These are phyloP conservation scores for Orchestes rusci DNA, from an alignment of 2,888 invertebrate genomes.

Conservation along the genomic window DNA sequence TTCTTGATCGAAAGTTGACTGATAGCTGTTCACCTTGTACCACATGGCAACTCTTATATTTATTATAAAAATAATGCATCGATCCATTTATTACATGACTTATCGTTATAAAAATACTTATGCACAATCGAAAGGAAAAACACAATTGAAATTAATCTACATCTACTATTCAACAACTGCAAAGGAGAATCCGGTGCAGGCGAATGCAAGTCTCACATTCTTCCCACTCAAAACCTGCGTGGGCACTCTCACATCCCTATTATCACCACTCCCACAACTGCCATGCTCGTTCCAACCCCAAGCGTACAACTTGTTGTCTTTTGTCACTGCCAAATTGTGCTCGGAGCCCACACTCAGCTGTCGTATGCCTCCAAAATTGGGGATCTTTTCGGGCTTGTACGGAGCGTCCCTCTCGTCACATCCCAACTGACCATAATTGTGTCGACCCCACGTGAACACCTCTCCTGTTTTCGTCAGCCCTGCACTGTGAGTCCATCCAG, in stretches of 20 bases:
- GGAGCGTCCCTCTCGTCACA: constrained; percentile 40
- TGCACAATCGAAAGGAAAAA: constrained; percentile 36
- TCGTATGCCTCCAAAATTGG: constrained; percentile 47
- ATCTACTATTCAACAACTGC: constrained; percentile 43
- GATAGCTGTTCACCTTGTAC: too few relatives aligned
- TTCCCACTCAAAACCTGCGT: constrained; percentile 39
- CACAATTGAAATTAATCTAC: constrained; percentile 29
- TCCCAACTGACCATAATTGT: constrained; percentile 74
- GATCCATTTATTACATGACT: constrained; percentile 29
- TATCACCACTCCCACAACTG: constrained; percentile 65
- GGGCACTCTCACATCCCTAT: constrained; percentile 44
- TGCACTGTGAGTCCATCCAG: constrained; percentile 76
- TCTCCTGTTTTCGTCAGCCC: constrained; percentile 55
- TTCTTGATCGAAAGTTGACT: too few relatives aligned
- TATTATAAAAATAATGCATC: constrained; percentile 34
- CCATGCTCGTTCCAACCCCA: constrained; percentile 94
- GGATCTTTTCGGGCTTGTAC: constrained; percentile 45
- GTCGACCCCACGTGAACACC: constrained; percentile 72
- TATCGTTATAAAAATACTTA: constrained; percentile 38
- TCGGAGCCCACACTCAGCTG: constrained; percentile 69
- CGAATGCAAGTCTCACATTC: constrained; percentile 41
- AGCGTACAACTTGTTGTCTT: constrained; percentile 57
- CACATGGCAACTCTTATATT: too few relatives aligned
- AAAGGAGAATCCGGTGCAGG: constrained; percentile 49
- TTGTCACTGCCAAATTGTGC: constrained; percentile 64